These are phyloP conservation scores for Colistium nudipinnis DNA, from an alignment of 2,113 vertebrate genomes.

Conservation along the genomic window DNA sequence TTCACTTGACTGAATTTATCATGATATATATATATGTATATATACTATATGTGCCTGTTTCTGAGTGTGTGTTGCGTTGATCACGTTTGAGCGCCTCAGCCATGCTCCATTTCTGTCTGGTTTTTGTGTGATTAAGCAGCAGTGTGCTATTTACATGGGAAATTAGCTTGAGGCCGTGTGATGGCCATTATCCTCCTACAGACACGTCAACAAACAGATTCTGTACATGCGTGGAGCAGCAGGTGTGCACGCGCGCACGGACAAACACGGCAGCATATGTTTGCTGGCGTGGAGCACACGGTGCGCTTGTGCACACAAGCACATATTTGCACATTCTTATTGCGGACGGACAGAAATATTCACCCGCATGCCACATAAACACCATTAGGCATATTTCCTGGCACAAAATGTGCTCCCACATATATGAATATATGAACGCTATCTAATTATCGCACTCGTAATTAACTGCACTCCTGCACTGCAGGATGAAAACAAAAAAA, in stretches of 20 bases:
- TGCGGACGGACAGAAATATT: slow-evolving; percentile 58
- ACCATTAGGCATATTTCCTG: slow-evolving; percentile 34
- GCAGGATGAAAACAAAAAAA: slow-evolving; percentile 1
- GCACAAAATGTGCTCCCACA: not conserved
- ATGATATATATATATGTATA: too few species aligned
- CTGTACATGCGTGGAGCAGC: slow-evolving; percentile 46
- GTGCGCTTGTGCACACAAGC: slow-evolving; percentile 34
- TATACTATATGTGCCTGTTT: too few species aligned
- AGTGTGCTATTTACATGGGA: slow-evolving; percentile 97
- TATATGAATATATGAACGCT: slow-evolving; percentile 4
- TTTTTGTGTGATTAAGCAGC: slow-evolving; percentile 93
- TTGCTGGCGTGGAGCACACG: slow-evolving; percentile 49
- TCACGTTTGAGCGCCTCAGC: slow-evolving; percentile 80
- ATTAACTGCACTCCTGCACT: slow-evolving; percentile 7
- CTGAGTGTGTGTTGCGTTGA: too few species aligned
- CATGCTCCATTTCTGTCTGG: slow-evolving; percentile 56
- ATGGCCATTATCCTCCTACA: slow-evolving; percentile 84
- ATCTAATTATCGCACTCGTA: slow-evolving; percentile 37
- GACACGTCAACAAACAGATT: slow-evolving; percentile 73
- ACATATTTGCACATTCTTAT: slow-evolving; percentile 64
- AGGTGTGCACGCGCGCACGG: slow-evolving; percentile 36
- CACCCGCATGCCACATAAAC: slow-evolving; percentile 43
- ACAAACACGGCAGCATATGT: slow-evolving; percentile 65
- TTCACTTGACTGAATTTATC: too few species aligned
- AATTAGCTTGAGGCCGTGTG: slow-evolving; percentile 92